Evolutionary conservation across 2,113 vertebrate genomes (phyloP), one percentile per base, ranked within the genome.

Genomic region (Vireo altiloquus): DNA sequence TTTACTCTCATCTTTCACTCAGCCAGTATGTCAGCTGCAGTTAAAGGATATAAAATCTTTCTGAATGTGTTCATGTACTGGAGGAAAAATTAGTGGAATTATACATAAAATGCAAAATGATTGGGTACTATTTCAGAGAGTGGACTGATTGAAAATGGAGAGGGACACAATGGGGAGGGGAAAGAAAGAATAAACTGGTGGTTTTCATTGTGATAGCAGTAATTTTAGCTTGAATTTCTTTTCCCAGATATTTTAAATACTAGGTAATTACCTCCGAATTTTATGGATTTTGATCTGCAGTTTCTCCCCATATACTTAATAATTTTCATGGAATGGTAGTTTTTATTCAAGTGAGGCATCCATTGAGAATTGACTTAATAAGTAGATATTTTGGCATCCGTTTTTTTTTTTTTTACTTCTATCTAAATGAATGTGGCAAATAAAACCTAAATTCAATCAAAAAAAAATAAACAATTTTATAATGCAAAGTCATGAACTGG

Each of bases 201-300:
- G 1, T 39, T 28, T 93, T 71, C 77, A 44, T 65, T 61, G 9
- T 61, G 23, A 44, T 81, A 74, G 69, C 83, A 86, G 35, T 47
- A 87, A 40, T 84, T 91, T 74, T 33, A 30, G 7, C 17, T 80
- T 80, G 19, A 83, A 86, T 95, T 92, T 72, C 61, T 77, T 90
- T 87, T 53, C 23, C 40, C 52, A n/a, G 85, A 89, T 95, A 71
- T 54, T 86, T 60, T 49, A 91, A 70, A n/a, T 46, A 37, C 21
- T 52, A 17, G 11, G 5, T 18, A 91, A 63, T 42, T 50, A 30
- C 10, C 16, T 47, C 54, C 30, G 2, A 78, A 59, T 63, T 89
- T 78, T 50, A 84, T 60, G 40, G 15, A 71, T 87, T 92, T 70
- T 52, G 23, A n/a, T 50, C 18, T 42, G 13, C 12, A 42, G 3